Conservation (phyloP, 1,140 invertebrate species). For the Drosophila simulans region DNA sequence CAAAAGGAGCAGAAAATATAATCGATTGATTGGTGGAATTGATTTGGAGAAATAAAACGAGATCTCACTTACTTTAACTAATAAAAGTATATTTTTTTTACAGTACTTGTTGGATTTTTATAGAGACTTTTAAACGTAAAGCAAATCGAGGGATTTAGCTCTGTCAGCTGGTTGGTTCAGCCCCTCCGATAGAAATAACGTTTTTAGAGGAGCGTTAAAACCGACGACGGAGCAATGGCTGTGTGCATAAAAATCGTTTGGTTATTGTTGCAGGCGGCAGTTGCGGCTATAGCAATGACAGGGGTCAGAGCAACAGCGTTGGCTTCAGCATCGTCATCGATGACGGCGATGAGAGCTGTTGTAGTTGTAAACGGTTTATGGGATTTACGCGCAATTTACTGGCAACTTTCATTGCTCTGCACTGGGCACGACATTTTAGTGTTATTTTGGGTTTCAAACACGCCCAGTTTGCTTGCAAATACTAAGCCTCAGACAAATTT, state of each 20-base stretch:
- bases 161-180: constrained; percentile 52
- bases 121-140: constrained; percentile 59
- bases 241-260: constrained; percentile 77
- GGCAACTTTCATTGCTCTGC: constrained; percentile 67
- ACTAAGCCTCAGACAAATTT: neutral
- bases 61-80: constrained; percentile 32
- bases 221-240: constrained; percentile 35
- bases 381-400: constrained; percentile 82
- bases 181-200: neutral
- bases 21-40: neutral
- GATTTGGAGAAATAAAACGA: constrained; percentile 4
- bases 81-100: constrained; percentile 78
- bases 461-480: too few relatives aligned
- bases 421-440: constrained; percentile 1
- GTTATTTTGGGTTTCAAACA: neutral
- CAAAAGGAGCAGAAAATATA: too few relatives aligned
- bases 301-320: constrained; percentile 12
- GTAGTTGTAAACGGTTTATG: constrained; percentile 83
- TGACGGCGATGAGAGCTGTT: constrained; percentile 68
- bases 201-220: constrained; percentile 41
- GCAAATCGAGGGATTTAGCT: constrained; percentile 60
- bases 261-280: constrained; percentile 78
- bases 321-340: constrained; percentile 62
- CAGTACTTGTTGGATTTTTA: constrained; percentile 29
- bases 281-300: constrained; percentile 34